Base-by-base conservation (phyloP, 64 coral and sea anemone species). In the Pocillopora damicornis region DNA sequence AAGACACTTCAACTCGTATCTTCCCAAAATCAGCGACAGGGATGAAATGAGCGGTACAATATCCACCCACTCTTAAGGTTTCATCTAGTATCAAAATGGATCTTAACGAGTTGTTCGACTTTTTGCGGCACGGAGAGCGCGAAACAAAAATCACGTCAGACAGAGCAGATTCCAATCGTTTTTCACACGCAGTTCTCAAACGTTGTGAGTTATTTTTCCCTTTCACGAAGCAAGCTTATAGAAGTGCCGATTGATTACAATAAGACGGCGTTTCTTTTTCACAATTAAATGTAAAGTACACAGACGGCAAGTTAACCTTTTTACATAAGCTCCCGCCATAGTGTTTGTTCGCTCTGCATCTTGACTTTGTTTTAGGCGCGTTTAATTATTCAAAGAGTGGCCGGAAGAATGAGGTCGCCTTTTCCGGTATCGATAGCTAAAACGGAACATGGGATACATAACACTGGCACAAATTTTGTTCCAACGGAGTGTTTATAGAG, bases 181-280 rank as follows among this genome's bases (percentile, higher is more conserved):
- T 85, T 85, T 85, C 81, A 83, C 80, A 83, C 80, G 18, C 61
- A 83, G 62, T 17, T 83, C 34, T 68, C 63, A 83, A 68, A 68
- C 34, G 61, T 63, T 68, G 15, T n/a, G 80, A 35, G 62, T 35
- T 77, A 42, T 77, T 77, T 73, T 58, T 58, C 9, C 10, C 25
- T 56, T 26, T 83, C 63, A 22, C 38, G 16, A 63, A 18, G 37
- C 38, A 72, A 85, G 61, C 38, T 85, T 65, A 85, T 72, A 85
- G 64, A 57, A 58, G 57, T 10, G 65, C 81, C 81, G 81, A 85
- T 85, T 65, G 37, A 57, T 73, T 72, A 72, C 65, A 85, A 58
- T 56, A 84, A 85, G 81, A 73, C 81, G 63, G 81, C 64, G 69
- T 85, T 85, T 38, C 81, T 72, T 58, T 85, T 68, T 73, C 37